phyloP scores from a whole-genome alignment of 2,888 invertebrate genomes.

The Lamellibrachia columna region DNA sequence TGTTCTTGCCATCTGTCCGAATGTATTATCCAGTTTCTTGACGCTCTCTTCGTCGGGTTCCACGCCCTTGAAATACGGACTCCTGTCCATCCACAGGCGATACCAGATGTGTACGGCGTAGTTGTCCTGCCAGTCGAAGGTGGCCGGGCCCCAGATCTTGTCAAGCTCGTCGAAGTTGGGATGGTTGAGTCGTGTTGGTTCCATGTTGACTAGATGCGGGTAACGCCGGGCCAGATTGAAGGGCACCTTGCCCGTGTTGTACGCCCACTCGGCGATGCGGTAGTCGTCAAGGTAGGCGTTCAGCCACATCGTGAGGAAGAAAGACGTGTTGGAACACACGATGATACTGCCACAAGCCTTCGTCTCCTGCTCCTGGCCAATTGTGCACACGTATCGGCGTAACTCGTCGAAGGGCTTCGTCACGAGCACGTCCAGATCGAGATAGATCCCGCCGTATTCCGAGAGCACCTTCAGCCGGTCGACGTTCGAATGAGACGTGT shows the following conservation, averaged over 20 bases:
- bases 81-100: slow-evolving; percentile 41
- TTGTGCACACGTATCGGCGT: slow-evolving; percentile 38
- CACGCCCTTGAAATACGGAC: slow-evolving; percentile 40
- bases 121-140: slow-evolving; percentile 45
- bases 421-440: slow-evolving; percentile 45
- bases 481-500: slow-evolving; percentile 48
- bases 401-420: slow-evolving; percentile 43
- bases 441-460: slow-evolving; percentile 46
- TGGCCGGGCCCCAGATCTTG: slow-evolving; percentile 41
- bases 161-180: slow-evolving; percentile 46
- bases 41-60: slow-evolving; percentile 45
- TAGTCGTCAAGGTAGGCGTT: slow-evolving; percentile 48
- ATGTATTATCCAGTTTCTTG: slow-evolving; percentile 43
- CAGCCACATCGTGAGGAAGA: slow-evolving; percentile 45
- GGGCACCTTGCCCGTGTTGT: slow-evolving; percentile 47
- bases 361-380: slow-evolving; percentile 37
- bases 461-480: slow-evolving; percentile 44
- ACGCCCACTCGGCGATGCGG: slow-evolving; percentile 46
- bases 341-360: slow-evolving; percentile 47
- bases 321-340: slow-evolving; percentile 40
- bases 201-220: slow-evolving; percentile 45
- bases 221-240: slow-evolving; percentile 43
- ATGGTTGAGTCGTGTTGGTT: slow-evolving; percentile 38
- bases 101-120: slow-evolving; percentile 55
- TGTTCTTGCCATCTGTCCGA: slow-evolving; percentile 44